Evolutionary conservation across 2,113 vertebrate genomes (phyloP), one percentile per base, ranked within the genome.

Genomic region (Campylorhamphus procurvoides): DNA sequence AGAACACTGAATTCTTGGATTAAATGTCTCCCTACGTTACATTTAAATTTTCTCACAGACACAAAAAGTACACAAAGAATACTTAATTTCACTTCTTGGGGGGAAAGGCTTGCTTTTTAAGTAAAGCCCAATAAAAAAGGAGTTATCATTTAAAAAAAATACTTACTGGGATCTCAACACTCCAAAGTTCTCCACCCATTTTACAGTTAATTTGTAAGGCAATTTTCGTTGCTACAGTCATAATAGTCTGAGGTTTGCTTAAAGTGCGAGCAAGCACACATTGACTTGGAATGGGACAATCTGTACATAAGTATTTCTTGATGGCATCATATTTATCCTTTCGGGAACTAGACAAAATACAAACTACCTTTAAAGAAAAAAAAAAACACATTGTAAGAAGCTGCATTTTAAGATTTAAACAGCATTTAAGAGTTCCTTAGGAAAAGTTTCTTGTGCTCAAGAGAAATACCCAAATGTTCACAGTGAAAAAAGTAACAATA

Each of bases 121-220:
- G 10, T 8, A 39, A 20, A 13, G 40, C 27, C 84, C 14, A 27
- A 15, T 3, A n/a, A 7, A 52, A 29, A 8, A 49, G 24, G 27
- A 29, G 16, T 15, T 25, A 52, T 3, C 55, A 11, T 17, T 52
- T 5, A 3, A 12, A 27, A 39, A 50, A 5, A 27, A 8, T 67
- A 97, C 98, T 98, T 95, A 99, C 99, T 1, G 99, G 99, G 74
- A 99, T 99, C 79, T 99, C 99, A 5, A 99, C 97, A 10, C 98
- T 98, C 99, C 99, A 99, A 18, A 99, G 98, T 35, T 99, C 99
- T 89, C 99, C 99, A 18, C 99, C 99, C 98, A 99, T 99, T 97
- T 99, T 99, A 94, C 99, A 99, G 76, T 98, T 98, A 97, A 99
- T 99, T 95, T 99, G 99, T 50, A 99, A 94, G 22, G 98, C 98